phyloP scores from a whole-genome alignment of 2,113 vertebrate species.

The Globicephala melas region DNA sequence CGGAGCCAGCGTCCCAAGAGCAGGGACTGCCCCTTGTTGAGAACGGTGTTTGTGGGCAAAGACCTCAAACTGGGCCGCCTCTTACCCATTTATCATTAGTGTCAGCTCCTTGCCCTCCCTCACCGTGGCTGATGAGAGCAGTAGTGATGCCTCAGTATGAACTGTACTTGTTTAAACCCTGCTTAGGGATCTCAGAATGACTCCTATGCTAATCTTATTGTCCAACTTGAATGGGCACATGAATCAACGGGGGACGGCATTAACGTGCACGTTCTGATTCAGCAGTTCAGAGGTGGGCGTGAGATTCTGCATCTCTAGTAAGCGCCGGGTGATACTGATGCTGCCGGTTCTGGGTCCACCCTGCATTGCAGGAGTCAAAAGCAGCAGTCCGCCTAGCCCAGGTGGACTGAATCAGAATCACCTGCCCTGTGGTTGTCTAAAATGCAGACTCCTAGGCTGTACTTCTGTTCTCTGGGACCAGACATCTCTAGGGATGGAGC shows the following conservation, averaged over 20 bases:
- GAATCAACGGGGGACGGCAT: too few species aligned
- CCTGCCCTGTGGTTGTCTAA: neutral
- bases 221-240: accelerated
- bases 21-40: neutral
- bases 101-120: neutral
- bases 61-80: neutral
- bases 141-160: accelerated
- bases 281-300: neutral
- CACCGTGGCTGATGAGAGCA: neutral
- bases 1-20: neutral
- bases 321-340: neutral
- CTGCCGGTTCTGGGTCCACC: neutral
- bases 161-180: neutral
- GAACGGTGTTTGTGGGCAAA: neutral
- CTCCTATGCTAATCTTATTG: accelerated
- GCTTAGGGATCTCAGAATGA: neutral
- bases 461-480: neutral
- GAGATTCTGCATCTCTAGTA: neutral
- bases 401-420: neutral
- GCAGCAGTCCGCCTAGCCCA: neutral
- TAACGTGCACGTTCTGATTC: neutral
- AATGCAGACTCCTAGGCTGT: neutral
- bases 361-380: neutral
- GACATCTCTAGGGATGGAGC: neutral
- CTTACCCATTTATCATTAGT: neutral